Conservation (phyloP, 1,140 invertebrate species). For the Dolichoris vasculosae region DNA sequence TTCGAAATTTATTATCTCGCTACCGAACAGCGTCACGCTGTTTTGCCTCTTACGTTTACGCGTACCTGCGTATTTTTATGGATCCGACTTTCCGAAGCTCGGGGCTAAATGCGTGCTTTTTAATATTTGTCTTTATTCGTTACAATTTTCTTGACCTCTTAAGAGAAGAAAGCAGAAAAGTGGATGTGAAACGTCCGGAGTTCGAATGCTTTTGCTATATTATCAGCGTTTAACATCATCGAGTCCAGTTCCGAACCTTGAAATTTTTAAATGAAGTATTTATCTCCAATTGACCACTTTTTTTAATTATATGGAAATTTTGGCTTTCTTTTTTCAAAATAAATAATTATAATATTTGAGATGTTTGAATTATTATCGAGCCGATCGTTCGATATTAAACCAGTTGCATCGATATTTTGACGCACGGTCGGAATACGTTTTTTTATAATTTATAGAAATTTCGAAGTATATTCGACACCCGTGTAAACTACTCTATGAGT, state of each 20-base stretch:
- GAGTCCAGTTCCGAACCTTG: not conserved
- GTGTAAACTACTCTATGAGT: no score
- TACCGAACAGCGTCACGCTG: not conserved
- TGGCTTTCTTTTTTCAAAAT: not conserved
- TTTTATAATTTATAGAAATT: no score
- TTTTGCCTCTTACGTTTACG: not conserved
- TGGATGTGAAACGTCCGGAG: not conserved
- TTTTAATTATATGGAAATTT: not conserved
- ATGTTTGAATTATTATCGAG: not conserved
- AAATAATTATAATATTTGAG: not conserved
- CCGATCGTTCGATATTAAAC: not conserved
- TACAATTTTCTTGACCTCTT: not conserved
- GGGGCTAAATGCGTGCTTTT: not conserved
- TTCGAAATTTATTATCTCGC: slow-evolving; percentile 2
- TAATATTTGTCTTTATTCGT: not conserved
- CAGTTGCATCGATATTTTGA: no score
- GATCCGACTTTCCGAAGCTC: not conserved
- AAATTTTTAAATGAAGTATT: no score
- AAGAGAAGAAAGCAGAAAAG: slow-evolving; percentile 16
- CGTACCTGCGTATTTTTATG: not conserved
- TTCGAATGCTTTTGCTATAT: no score
- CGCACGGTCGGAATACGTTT: no score
- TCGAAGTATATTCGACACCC: no score
- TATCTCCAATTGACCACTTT: no score
- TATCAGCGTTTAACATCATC: not conserved